A percentile compares a stretch with the other conserved stretches of the same genome.
phyloP scores from a whole-genome alignment of 2,888 invertebrate species.

The Yponomeuta malinellus region DNA sequence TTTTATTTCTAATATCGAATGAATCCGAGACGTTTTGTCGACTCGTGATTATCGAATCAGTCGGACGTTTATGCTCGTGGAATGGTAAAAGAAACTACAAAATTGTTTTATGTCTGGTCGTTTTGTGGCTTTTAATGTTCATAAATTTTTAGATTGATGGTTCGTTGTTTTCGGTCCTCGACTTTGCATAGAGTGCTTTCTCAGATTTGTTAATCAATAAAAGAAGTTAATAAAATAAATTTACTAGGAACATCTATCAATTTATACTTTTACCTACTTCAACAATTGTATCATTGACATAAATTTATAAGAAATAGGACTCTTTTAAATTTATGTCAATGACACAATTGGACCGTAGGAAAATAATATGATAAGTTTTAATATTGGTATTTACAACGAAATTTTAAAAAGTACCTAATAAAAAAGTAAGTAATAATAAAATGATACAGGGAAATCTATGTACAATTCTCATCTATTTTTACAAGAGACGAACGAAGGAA shows the following conservation, averaged over 20 bases:
- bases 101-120: conserved; percentile 4
- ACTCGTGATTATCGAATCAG: conserved; percentile 7
- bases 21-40: conserved; percentile 11
- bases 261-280: too few species aligned
- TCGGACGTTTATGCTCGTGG: conserved; percentile 2
- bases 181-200: background rate
- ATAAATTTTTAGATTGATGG: background rate
- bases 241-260: too few species aligned
- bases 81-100: conserved; percentile 7
- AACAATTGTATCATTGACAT: too few species aligned
- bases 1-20: conserved; percentile 11
- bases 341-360: too few species aligned
- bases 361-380: too few species aligned
- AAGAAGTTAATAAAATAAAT: too few species aligned
- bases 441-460: too few species aligned
- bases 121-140: background rate
- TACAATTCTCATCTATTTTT: background rate
- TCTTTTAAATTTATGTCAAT: too few species aligned
- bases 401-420: too few species aligned
- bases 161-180: background rate
- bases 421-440: too few species aligned
- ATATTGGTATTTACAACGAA: too few species aligned
- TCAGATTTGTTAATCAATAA: background rate
- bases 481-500: background rate
- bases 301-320: too few species aligned